These are phyloP conservation scores for Drosophila pandora DNA, from an alignment of 1,140 invertebrate genomes.

Conservation along the genomic window DNA sequence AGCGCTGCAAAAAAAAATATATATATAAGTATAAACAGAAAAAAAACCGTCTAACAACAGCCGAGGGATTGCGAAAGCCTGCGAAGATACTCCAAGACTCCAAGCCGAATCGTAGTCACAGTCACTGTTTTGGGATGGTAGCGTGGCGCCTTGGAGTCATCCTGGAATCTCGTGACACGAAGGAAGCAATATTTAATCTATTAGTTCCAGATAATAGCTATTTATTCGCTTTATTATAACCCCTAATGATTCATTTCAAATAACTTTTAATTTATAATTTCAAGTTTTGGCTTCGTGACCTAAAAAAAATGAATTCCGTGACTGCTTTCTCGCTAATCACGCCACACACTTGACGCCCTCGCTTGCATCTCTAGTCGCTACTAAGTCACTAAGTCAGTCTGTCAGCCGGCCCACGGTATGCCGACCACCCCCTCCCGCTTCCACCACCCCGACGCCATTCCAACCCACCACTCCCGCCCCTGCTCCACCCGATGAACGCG, in stretches of 20 bases:
- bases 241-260: background rate
- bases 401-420: conserved; percentile 69
- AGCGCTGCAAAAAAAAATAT: conserved; percentile 68
- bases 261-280: background rate
- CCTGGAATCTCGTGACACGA: conserved; percentile 19
- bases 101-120: conserved; percentile 43
- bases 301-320: conserved; percentile 20
- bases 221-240: background rate
- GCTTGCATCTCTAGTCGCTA: conserved; percentile 54
- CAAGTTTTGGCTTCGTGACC: conserved; percentile 1
- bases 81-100: conserved; percentile 69
- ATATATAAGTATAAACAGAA: conserved; percentile 21
- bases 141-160: conserved; percentile 13
- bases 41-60: conserved; percentile 17
- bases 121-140: conserved; percentile 35
- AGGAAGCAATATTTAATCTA: background rate
- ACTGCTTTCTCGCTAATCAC: conserved; percentile 47
- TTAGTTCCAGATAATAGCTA: too few relatives aligned
- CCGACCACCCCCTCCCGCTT: background rate
- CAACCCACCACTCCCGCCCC: conserved; percentile 1
- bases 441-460: background rate
- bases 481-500: conserved; percentile 5
- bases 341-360: conserved; percentile 39
- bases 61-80: conserved; percentile 65
- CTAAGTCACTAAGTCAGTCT: conserved; percentile 69